Evolutionary conservation across 2,888 invertebrate species (phyloP).

Genomic region (Campoplex nolae): DNA sequence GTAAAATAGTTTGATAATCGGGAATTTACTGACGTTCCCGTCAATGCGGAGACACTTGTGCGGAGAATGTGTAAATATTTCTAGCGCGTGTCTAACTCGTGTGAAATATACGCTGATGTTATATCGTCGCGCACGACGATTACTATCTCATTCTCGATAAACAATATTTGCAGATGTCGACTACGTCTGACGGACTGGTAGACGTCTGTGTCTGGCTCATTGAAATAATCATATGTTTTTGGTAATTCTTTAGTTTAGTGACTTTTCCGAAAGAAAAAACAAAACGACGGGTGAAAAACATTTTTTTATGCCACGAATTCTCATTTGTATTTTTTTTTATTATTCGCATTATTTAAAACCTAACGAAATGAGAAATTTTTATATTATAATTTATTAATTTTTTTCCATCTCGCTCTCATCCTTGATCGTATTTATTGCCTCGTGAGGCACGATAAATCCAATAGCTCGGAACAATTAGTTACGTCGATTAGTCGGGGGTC

Average conservation of each 20-base stretch:
- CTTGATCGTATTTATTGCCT: constrained; percentile 27
- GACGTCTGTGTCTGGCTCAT: constrained; percentile 59
- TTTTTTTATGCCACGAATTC: no score
- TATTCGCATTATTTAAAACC: no score
- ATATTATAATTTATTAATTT: not conserved
- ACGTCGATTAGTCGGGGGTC: constrained; percentile 27
- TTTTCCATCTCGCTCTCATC: constrained; percentile 11
- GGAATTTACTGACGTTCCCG: not conserved
- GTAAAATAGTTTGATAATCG: not conserved
- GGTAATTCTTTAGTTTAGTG: no score
- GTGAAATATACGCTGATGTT: not conserved
- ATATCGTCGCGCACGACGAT: constrained; percentile 31
- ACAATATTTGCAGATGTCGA: constrained; percentile 63
- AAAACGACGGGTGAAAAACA: constrained; percentile 29
- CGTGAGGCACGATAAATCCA: constrained; percentile 36
- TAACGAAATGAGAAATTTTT: no score
- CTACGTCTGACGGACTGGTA: constrained; percentile 56
- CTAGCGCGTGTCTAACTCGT: not conserved
- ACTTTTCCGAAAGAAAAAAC: constrained; percentile 8
- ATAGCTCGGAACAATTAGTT: constrained; percentile 60
- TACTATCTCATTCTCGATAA: constrained; percentile 55
- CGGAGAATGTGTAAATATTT: not conserved
- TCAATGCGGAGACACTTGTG: not conserved
- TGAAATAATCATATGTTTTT: constrained; percentile 13
- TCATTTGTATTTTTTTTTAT: no score